Base-by-base conservation (phyloP, 1,140 invertebrate genomes). In the Drosophila littoralis region DNA sequence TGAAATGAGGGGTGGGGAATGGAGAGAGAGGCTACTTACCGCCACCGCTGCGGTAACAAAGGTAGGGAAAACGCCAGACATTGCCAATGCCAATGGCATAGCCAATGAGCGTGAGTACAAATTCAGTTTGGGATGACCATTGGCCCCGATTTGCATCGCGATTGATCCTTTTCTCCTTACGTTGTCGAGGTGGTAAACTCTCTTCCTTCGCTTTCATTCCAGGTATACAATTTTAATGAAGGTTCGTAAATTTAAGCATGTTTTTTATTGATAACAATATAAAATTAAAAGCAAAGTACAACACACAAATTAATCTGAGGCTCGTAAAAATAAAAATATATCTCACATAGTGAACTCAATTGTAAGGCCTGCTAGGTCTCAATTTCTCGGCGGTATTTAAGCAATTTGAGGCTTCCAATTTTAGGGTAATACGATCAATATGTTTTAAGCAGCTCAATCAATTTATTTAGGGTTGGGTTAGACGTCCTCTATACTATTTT, bases 41-140 rank as follows among this genome's bases (percentile, higher is more conserved):
- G 94, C 93, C 92, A 12, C 91, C 92, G 54, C 89, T 92, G 48
- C 91, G 89, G 89, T 96, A 97, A 84, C 96, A 96, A 1, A 96
- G 93, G 91, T 95, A 96, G 13, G 96, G 96, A 92, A 97, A 97
- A 52, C 96, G 92, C 96, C 96, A 97, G 48, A 97, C 95, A 92
- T 97, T 97, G 58, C 96, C 96, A 43, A 96, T 94, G n/a, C 96
- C 96, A 50, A 97, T 95, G 15, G 96, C 95, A 88, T 96, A 97
- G 32, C 91, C 96, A 46, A 96, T 92, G 63, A 95, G 95, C 0
- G 96, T 95, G 1, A 97, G 92, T 10, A 97, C 83, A 92, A 96
- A 97, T 93, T 97, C 96, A 2, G 95, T 93, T 79, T 96, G 95
- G 35, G 93, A 94, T 2, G 91, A 93, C 96, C 96, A 97, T 15